A percentile compares a stretch with the other conserved stretches of the same genome.
phyloP scores from a whole-genome alignment of 2,797 vertebrate species.

The Merluccius polli region DNA sequence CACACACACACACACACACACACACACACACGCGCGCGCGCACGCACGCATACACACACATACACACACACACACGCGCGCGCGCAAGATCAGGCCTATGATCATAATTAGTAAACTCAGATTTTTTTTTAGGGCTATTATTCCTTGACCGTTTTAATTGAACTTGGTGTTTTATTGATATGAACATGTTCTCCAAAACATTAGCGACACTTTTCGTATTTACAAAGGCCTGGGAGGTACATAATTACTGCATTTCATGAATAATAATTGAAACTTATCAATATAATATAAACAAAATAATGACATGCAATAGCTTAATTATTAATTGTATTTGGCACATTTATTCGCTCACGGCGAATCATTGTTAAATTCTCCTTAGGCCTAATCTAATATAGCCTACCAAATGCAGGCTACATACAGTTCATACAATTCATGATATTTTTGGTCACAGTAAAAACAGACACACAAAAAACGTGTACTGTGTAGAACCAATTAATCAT shows the following conservation, averaged over 20 bases:
- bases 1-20: neutral
- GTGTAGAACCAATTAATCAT: neutral
- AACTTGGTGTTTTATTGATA: neutral
- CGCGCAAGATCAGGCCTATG: neutral
- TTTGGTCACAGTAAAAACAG: too few relatives aligned
- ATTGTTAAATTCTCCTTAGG: neutral
- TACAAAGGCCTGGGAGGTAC: neutral
- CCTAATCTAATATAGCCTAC: neutral
- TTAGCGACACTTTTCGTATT: neutral
- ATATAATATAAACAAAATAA: neutral
- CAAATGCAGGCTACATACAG: neutral
- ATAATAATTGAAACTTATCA: slow-evolving; percentile 1
- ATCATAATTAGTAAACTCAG: neutral
- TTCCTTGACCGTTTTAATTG: neutral
- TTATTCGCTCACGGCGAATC: neutral
- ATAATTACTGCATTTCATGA: neutral
- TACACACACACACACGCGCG: neutral
- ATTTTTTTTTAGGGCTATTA: neutral
- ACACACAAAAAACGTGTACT: neutral
- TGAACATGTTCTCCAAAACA: neutral
- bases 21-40: neutral
- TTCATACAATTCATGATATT: neutral
- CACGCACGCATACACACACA: neutral
- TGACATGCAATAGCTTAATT: too few relatives aligned
- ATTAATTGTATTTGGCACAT: neutral